phyloP scores from a whole-genome alignment of 2,888 invertebrate genomes.

The Baccha elongata region DNA sequence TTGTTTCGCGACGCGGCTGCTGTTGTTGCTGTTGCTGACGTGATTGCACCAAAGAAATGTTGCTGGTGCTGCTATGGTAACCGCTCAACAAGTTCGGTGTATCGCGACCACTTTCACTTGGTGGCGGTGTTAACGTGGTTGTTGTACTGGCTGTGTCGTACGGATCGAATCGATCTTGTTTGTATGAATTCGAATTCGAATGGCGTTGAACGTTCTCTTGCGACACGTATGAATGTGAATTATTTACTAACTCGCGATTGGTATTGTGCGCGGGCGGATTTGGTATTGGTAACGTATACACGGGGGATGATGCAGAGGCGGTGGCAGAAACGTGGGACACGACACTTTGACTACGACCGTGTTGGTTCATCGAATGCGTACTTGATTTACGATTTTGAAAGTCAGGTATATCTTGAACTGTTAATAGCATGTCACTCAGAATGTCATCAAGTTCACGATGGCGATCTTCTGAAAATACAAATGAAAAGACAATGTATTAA shows the following conservation, averaged over 20 bases:
- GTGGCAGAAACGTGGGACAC: constrained; percentile 65
- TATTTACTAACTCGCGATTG: constrained; percentile 65
- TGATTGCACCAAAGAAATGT: constrained; percentile 72
- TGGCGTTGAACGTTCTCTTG: constrained; percentile 61
- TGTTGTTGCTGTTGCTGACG: constrained; percentile 52
- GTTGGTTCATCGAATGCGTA: constrained; percentile 67
- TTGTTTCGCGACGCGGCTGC: constrained; percentile 43
- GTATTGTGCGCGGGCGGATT: constrained; percentile 63
- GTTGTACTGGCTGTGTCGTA: constrained; percentile 77
- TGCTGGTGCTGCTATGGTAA: constrained; percentile 68
- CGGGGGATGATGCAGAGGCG: constrained; percentile 62
- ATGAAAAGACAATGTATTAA: constrained; percentile 12
- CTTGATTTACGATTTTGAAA: constrained; percentile 75
- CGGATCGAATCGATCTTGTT: constrained; percentile 74
- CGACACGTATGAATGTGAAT: constrained; percentile 74
- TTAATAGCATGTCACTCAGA: constrained; percentile 92
- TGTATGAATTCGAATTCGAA: constrained; percentile 64
- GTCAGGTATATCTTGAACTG: constrained; percentile 92
- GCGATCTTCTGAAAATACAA: constrained; percentile 78
- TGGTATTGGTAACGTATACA: constrained; percentile 64
- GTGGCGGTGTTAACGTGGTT: constrained; percentile 76
- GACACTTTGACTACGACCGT: constrained; percentile 74
- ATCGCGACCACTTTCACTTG: constrained; percentile 77
- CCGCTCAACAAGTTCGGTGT: constrained; percentile 73
- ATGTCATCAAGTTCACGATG: constrained; percentile 92